Base-by-base conservation (phyloP, 1,140 invertebrate species). In the Drusus annulatus region DNA sequence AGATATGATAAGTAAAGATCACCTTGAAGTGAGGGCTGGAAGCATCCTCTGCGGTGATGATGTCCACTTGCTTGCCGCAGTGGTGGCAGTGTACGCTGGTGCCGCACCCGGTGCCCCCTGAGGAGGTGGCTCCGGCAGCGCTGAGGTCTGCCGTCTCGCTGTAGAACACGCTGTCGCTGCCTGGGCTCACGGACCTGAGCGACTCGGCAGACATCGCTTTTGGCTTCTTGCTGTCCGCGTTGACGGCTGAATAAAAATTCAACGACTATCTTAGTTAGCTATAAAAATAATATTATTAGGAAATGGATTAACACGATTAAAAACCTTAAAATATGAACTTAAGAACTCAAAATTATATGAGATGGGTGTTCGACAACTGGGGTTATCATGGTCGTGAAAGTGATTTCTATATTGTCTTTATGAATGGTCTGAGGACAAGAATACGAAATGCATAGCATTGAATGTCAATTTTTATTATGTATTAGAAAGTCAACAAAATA, bases 151-250 rank as follows among this genome's bases (percentile, higher is more conserved):
- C 93, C 83, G 91, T 93, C 90, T 96, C 95, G 85, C 94, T 95
- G 86, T 96, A 96, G 87, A 97, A 97, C 21, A 97, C 95, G 76
- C 94, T 96, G 86, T 96, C 96, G 83, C 95, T 96, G 15, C 95
- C 95, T 15, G 95, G 95, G 85, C 95, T 96, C 73, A 95, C 94
- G 3, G 95, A 96, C 76, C 95, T 91, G 71, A 96, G 86, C 0
- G 95, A 96, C 87, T 96, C 95, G 45, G 95, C 95, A 83, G 95
- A 96, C 63, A 95, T 87, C n/a, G 95, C 95, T 87, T 96, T 96
- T 25, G 95, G 90, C 85, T 92, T 89, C 83, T 89, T 89, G 84
- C 89, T 87, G 84, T 89, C 89, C 86, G 83, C 82, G 84, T 65
- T 81, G 10, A 77, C 75, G 36, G 10, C 79, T 83, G 51, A 13